Percentiles rank a stretch among this genome's conserved stretches.
These are phyloP conservation scores for Chaetura pelagica DNA, from an alignment of 2,113 vertebrate species.

Conservation along the genomic window DNA sequence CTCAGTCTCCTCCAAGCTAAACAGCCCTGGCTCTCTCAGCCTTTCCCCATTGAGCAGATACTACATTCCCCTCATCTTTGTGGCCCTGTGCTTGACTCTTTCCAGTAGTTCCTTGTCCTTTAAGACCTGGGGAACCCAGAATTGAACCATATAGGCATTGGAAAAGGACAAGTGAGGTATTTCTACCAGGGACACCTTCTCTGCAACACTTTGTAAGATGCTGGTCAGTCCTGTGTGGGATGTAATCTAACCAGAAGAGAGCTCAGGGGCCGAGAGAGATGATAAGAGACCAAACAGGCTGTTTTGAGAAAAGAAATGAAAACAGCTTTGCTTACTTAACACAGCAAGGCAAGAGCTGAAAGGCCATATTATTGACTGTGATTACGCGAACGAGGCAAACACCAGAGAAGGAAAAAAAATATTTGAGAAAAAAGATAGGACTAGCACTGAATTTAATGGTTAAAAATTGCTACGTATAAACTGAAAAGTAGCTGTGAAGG, in stretches of 20 bases:
- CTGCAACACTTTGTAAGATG: background rate
- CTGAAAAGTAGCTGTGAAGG: background rate
- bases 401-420: background rate
- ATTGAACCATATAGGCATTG: background rate
- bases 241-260: background rate
- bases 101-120: too few relatives aligned
- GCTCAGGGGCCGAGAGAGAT: background rate
- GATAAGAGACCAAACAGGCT: background rate
- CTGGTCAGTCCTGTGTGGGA: fast-evolving
- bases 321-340: background rate
- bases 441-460: background rate
- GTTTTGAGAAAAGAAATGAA: background rate
- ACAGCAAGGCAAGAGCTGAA: background rate
- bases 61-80: too few relatives aligned
- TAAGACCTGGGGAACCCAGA: too few relatives aligned
- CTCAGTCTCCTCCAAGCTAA: too few relatives aligned
- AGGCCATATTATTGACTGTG: background rate
- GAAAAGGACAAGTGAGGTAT: background rate
- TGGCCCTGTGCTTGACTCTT: too few relatives aligned
- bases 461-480: background rate
- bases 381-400: background rate
- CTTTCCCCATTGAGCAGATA: too few relatives aligned
- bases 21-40: too few relatives aligned
- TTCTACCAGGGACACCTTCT: background rate
- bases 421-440: fast-evolving